Percentiles rank a stretch among this genome's conserved stretches.
These are phyloP conservation scores for Athalia cordata DNA, from an alignment of 2,888 invertebrate species.

Conservation along the genomic window DNA sequence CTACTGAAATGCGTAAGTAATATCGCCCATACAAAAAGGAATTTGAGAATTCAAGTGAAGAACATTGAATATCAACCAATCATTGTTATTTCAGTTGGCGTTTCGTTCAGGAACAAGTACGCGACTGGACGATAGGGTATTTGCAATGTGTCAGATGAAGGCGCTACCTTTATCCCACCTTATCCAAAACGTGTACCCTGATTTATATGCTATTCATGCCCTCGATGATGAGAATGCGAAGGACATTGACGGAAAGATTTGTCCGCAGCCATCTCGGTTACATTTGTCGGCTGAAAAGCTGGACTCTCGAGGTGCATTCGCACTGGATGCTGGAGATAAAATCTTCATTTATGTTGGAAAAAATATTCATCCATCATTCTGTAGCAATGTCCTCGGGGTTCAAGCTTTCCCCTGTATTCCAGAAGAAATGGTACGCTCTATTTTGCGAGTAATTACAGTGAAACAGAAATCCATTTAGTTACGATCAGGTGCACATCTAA, in stretches of 20 bases:
- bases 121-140: slow-evolving; percentile 93
- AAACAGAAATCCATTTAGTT: too few relatives aligned
- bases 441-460: neutral
- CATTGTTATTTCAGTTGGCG: slow-evolving; percentile 77
- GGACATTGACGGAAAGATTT: slow-evolving; percentile 71
- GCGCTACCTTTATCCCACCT: slow-evolving; percentile 87
- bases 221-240: slow-evolving; percentile 77
- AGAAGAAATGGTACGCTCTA: slow-evolving; percentile 78
- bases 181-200: slow-evolving; percentile 92
- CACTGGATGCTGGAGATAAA: slow-evolving; percentile 90
- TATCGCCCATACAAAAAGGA: neutral
- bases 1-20: slow-evolving; percentile 87
- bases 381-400: slow-evolving; percentile 87
- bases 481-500: too few relatives aligned
- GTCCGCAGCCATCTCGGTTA: slow-evolving; percentile 84
- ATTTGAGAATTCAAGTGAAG: too few relatives aligned
- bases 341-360: slow-evolving; percentile 91
- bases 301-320: slow-evolving; percentile 88
- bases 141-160: slow-evolving; percentile 96
- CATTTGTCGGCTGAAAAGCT: slow-evolving; percentile 93
- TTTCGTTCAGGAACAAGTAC: slow-evolving; percentile 93
- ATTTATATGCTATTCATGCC: slow-evolving; percentile 90
- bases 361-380: slow-evolving; percentile 83
- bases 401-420: slow-evolving; percentile 83
- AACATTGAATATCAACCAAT: neutral